Evolutionary conservation across 2,888 invertebrate genomes (phyloP).

Genomic region (Pandemis corylana): DNA sequence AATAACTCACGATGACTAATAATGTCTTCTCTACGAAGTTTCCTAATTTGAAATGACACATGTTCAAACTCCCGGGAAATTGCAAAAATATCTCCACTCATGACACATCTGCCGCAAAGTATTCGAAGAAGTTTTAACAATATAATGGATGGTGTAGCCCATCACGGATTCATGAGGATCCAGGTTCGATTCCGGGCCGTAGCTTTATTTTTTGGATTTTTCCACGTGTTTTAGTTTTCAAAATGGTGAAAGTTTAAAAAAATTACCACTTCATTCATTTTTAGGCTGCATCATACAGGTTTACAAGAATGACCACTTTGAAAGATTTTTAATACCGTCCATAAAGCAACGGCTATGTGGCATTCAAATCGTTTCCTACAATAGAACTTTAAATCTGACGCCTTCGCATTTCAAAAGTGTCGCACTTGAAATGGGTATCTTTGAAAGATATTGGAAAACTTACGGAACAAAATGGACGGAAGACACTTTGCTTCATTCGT

Average conservation of each 20-base stretch:
- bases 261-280: too few species aligned
- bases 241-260: too few species aligned
- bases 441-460: conserved; percentile 43
- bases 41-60: neutral
- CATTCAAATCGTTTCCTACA: neutral
- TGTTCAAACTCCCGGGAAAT: neutral
- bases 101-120: too few species aligned
- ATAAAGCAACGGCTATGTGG: neutral
- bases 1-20: neutral
- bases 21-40: neutral
- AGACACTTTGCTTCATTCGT: conserved; percentile 23
- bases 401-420: conserved; percentile 19
- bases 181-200: too few species aligned
- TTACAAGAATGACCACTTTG: neutral
- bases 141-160: too few species aligned
- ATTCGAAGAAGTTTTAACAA: too few species aligned
- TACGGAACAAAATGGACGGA: conserved; percentile 27
- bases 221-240: too few species aligned
- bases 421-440: conserved; percentile 29
- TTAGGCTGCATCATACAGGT: too few species aligned
- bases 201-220: too few species aligned
- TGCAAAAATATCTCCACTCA: too few species aligned
- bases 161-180: too few species aligned
- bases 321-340: conserved; percentile 3
- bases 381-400: conserved; percentile 21